phyloP scores from a whole-genome alignment of 2,888 invertebrate species.

The Microctonus hyperodae region DNA sequence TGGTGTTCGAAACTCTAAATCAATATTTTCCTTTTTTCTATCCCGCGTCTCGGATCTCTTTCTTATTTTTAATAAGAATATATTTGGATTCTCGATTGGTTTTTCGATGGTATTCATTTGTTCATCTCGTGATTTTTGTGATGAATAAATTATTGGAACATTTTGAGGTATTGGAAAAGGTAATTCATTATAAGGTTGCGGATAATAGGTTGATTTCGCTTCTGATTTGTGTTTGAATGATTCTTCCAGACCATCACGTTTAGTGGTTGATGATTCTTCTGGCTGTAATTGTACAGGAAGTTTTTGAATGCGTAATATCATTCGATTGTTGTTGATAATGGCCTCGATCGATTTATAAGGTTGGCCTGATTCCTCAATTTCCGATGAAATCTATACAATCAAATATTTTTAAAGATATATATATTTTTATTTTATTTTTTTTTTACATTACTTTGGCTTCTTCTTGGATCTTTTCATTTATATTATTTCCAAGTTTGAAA shows the following conservation, averaged over 20 bases:
- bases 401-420: background rate
- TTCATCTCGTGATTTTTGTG: background rate
- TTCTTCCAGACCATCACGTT: no score
- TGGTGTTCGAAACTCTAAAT: constrained; percentile 54
- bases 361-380: constrained; percentile 46
- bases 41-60: constrained; percentile 45
- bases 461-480: background rate
- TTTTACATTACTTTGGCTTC: background rate
- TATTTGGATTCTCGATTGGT: constrained; percentile 55
- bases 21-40: constrained; percentile 46
- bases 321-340: constrained; percentile 50
- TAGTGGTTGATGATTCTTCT: no score
- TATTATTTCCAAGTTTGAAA: background rate
- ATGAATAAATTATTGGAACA: background rate
- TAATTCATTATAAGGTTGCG: constrained; percentile 12
- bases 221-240: background rate
- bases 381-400: constrained; percentile 43
- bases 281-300: constrained; percentile 26
- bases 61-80: constrained; percentile 52
- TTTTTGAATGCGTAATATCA: constrained; percentile 50
- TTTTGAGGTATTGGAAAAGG: background rate
- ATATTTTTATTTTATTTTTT: background rate
- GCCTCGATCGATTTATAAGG: constrained; percentile 58
- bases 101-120: constrained; percentile 32
- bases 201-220: no score